Conservation (phyloP, 2,797 vertebrate genomes). For the Synanceia verrucosa region DNA sequence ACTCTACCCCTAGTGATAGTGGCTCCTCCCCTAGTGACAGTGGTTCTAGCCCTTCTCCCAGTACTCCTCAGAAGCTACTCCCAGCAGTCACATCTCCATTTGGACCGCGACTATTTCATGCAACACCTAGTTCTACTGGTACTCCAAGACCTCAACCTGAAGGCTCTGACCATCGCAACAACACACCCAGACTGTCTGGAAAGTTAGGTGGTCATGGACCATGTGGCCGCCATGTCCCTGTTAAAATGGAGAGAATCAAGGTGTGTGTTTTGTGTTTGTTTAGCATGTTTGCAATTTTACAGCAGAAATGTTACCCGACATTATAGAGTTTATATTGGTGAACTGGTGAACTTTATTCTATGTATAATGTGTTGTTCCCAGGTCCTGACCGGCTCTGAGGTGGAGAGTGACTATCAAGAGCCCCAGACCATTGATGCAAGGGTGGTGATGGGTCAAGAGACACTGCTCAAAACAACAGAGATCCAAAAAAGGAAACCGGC, state of each 20-base stretch:
- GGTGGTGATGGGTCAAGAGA: conserved; percentile 95
- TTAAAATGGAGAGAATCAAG: conserved; percentile 84
- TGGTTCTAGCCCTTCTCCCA: conserved; percentile 81
- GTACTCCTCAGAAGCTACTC: conserved; percentile 83
- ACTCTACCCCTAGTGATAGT: conserved; percentile 84
- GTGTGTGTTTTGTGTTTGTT: conserved; percentile 42
- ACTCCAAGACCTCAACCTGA: conserved; percentile 91
- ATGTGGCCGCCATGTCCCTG: conserved; percentile 79
- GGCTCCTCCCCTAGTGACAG: conserved; percentile 85
- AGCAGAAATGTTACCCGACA: background rate
- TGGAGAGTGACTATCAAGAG: conserved; percentile 85
- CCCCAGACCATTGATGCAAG: conserved; percentile 85
- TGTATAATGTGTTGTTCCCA: conserved; percentile 46
- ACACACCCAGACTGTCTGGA: conserved; percentile 72
- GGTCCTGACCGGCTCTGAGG: conserved; percentile 81
- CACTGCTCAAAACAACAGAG: conserved; percentile 80
- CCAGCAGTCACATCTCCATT: conserved; percentile 79
- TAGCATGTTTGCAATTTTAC: conserved; percentile 11
- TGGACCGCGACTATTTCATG: conserved; percentile 79
- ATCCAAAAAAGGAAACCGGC: conserved; percentile 56
- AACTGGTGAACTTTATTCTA: conserved; percentile 6
- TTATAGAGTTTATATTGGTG: background rate
- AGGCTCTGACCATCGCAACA: conserved; percentile 80
- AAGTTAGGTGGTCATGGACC: conserved; percentile 81
- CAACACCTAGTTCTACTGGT: conserved; percentile 75